phyloP scores from a whole-genome alignment of 1,140 invertebrate species.

The Batillaria attramentaria region DNA sequence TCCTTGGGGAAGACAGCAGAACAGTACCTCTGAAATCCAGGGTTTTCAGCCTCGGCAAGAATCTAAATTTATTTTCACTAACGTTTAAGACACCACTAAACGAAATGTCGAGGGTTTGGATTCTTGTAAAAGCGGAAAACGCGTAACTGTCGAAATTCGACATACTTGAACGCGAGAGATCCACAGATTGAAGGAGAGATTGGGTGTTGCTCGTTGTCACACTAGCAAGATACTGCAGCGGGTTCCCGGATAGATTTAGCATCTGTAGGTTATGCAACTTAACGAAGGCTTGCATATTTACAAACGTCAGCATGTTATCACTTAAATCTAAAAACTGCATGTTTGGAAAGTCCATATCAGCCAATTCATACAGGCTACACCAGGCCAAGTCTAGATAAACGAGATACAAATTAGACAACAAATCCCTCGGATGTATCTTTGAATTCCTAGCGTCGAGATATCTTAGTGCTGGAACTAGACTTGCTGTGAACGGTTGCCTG shows the following conservation, averaged over 20 bases:
- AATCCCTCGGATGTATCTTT: background rate
- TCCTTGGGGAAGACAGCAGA: conserved; percentile 23
- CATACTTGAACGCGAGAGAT: conserved; percentile 4
- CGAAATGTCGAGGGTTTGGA: background rate
- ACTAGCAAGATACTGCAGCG: too few species aligned
- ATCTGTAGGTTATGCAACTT: conserved; percentile 12
- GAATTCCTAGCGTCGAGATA: background rate
- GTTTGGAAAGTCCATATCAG: background rate
- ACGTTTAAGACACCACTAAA: background rate
- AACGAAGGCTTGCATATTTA: background rate
- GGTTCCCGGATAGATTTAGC: too few species aligned
- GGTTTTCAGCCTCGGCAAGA: background rate
- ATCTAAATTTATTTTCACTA: conserved; percentile 25
- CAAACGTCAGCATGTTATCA: conserved; percentile 5
- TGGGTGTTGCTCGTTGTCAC: too few species aligned
- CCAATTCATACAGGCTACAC: background rate
- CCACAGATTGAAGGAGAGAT: background rate
- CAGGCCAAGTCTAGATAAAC: background rate
- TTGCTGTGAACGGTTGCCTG: background rate
- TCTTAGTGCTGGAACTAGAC: background rate
- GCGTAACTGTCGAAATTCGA: background rate
- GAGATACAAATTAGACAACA: background rate
- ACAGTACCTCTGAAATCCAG: conserved; percentile 27
- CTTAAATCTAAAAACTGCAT: conserved; percentile 14
- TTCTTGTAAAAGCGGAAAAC: conserved; percentile 20